A percentile compares a stretch with the other conserved stretches of the same genome.
Evolutionary conservation across 2,888 invertebrate species (phyloP).

Genomic region (Deroplatys truncata): DNA sequence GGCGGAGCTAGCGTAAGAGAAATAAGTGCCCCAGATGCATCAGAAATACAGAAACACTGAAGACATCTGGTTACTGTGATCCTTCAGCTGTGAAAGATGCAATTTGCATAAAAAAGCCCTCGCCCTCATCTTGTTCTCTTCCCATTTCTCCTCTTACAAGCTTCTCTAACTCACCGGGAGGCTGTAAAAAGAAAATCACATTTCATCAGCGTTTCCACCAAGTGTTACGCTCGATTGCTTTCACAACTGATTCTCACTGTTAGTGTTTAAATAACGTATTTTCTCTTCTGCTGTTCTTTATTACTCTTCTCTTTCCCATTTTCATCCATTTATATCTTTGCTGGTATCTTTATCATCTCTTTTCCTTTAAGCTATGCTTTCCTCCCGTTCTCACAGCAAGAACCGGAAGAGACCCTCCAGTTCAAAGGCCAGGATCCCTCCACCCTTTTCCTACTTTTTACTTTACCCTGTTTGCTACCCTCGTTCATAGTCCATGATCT

Average conservation of each 20-base stretch:
- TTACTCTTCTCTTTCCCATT: not conserved
- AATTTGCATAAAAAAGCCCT: constrained; percentile 3
- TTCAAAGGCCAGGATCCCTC: not conserved
- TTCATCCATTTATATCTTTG: not conserved
- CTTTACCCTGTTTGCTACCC: not conserved
- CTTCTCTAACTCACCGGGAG: not conserved
- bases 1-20: not conserved
- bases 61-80: not conserved
- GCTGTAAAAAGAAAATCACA: constrained; percentile 7
- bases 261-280: not conserved
- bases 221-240: constrained; percentile 1
- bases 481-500: not conserved
- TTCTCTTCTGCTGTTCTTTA: not conserved
- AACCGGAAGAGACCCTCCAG: not conserved
- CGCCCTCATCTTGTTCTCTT: not conserved
- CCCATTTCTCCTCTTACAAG: not conserved
- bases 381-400: not conserved
- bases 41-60: not conserved
- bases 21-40: not conserved
- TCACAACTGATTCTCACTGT: constrained; percentile 6
- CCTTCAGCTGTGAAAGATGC: not conserved
- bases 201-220: constrained; percentile 7
- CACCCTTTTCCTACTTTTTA: not conserved
- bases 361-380: not conserved
- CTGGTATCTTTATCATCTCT: not conserved